These are phyloP conservation scores for Ditula angustiorana DNA, from an alignment of 2,888 invertebrate genomes.

Conservation along the genomic window DNA sequence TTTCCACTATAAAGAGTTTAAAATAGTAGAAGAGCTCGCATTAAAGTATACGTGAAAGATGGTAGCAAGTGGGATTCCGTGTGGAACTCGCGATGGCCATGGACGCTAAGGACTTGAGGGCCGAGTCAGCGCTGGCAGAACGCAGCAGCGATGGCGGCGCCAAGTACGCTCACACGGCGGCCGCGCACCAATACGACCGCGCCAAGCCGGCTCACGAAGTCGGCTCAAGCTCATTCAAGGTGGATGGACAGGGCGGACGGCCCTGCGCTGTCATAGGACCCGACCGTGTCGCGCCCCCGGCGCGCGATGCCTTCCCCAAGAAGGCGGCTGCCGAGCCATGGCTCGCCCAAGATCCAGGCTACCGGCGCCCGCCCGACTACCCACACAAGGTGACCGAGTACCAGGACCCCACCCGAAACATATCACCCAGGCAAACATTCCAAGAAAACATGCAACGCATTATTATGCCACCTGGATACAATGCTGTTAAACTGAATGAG, in stretches of 20 bases:
- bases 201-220: slow-evolving; percentile 73
- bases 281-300: slow-evolving; percentile 71
- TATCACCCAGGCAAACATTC: slow-evolving; percentile 83
- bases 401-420: slow-evolving; percentile 73
- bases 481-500: slow-evolving; percentile 66
- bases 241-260: slow-evolving; percentile 69
- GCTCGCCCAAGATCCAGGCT: slow-evolving; percentile 62
- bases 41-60: slow-evolving; percentile 59
- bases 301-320: slow-evolving; percentile 65
- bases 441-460: slow-evolving; percentile 83
- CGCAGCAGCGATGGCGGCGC: slow-evolving; percentile 71
- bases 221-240: slow-evolving; percentile 72
- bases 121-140: slow-evolving; percentile 67
- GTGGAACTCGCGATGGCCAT: slow-evolving; percentile 65
- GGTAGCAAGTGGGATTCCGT: slow-evolving; percentile 62
- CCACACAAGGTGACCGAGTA: slow-evolving; percentile 67
- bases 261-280: slow-evolving; percentile 84
- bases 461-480: slow-evolving; percentile 75
- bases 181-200: slow-evolving; percentile 63
- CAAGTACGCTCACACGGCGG: slow-evolving; percentile 67
- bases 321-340: slow-evolving; percentile 68
- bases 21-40: slow-evolving; percentile 47
- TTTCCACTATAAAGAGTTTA: slow-evolving; percentile 50
- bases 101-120: slow-evolving; percentile 80
- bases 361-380: slow-evolving; percentile 72